Base-by-base conservation (phyloP, 2,888 invertebrate species). In the Pycnomerus fuliginosus region DNA sequence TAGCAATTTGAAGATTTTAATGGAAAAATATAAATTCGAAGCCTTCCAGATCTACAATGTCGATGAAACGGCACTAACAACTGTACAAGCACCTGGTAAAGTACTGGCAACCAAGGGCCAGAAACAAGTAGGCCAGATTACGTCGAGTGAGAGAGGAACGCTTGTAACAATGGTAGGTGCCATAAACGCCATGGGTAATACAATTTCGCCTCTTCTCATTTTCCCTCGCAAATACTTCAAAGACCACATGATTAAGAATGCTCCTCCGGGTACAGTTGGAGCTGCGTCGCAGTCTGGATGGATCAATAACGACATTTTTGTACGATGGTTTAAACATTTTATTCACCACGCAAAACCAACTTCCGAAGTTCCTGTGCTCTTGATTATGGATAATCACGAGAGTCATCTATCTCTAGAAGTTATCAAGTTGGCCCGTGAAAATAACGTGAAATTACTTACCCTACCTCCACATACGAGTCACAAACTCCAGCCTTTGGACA, bases 51-150 rank as follows among this genome's bases (percentile, higher is more conserved):
- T 25, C 3, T 25, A 8, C 11, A 25, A 25, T 12, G 11, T 10
- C 7, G 25, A 25, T 12, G 25, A 25, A 25, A 25, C 25, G 10
- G 25, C 25, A 10, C 11, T 25, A 12, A 25, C 11, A 3, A 25
- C 25, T 4, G 25, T 25, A 4, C 25, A 25, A 10, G 25, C 10
- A 10, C 7, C 4, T 25, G 25, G 5, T 3, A 25, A 25, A 10
- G 25, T 25, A 4, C 8, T 25, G 4, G 4, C 25, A 3, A 10
- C 4, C 4, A 25, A 25, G 11, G 25, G 25, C 25, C 25, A 25
- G 25, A 25, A 25, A 25, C 25, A 25, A 25, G 25, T 25, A 3
- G 25, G 25, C 25, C 25, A 25, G 11, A 10, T 25, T 3, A 25
- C 25, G 3, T 25, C 25, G 7, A 7, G 3, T 7, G 25, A 25